Base-by-base conservation (phyloP, 2,888 invertebrate genomes). In the Nematopogon swammerdamellus region DNA sequence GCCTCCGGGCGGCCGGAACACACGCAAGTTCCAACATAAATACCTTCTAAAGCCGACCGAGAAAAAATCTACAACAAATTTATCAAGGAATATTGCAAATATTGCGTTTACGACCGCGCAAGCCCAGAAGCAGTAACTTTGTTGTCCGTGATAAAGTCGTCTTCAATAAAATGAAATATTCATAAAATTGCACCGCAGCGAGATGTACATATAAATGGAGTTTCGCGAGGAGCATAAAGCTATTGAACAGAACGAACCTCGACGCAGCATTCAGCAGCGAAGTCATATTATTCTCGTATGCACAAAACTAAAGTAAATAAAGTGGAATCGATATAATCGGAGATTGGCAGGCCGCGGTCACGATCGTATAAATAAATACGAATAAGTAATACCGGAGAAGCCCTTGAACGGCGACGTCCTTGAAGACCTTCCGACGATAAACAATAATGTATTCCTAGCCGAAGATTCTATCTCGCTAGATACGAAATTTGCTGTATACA, bases 131-230 rank as follows among this genome's bases (percentile, higher is more conserved):
- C 36, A 14, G 11, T 36, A 14, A 36, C 36, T 69, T 67, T 72
- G 72, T 69, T 55, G 57, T 46, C 52, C 63, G 58, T 64, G 63
- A 72, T 70, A 68, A 72, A 73, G 71, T 66, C 61, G 68, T 74
- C 70, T 70, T 68, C 72, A 71, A 72, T 71, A 68, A 67, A 65
- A 74, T 74, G 70, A 73, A 74, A 74, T 74, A 75, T 75, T 74
- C 70, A 75, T 74, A 69, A 67, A 72, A 68, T 63, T 61, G 62
- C 65, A 63, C 61, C 57, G 66, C 47, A 63, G 51, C 47, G 53
- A 67, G 67, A 25, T 25, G 25, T 10, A 25, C 25, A 36, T 36
- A 36, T 36, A 67, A 68, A 64, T 65, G 66, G 62, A 54, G 55
- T 52, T 50, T 47, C 49, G 51, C 56, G 51, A 53, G 46, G 54